phyloP scores from a whole-genome alignment of 2,797 vertebrate genomes.

The Parotocinclus haroldoi region DNA sequence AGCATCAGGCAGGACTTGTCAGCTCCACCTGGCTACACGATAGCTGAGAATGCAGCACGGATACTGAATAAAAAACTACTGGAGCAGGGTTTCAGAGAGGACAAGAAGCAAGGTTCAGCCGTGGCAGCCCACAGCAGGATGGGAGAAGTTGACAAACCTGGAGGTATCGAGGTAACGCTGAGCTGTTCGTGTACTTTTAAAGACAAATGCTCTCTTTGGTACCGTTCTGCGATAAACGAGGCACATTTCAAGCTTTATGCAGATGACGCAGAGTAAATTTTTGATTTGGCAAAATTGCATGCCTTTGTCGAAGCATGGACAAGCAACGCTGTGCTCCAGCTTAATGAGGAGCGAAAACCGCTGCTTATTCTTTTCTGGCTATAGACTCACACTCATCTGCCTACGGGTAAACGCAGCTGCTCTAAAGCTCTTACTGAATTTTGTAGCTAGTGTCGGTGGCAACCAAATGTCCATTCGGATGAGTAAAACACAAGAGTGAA shows the following conservation, averaged over 20 bases:
- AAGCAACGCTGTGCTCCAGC: conserved; percentile 33
- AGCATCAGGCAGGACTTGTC: conserved; percentile 89
- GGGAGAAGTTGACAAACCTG: conserved; percentile 77
- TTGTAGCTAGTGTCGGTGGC: no score
- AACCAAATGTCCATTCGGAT: no score
- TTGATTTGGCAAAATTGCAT: conserved; percentile 23
- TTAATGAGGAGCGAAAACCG: conserved; percentile 20
- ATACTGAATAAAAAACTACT: conserved; percentile 92
- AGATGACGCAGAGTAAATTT: conserved; percentile 1
- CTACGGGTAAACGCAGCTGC: background rate
- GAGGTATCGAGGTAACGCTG: conserved; percentile 91
- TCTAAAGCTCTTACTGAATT: no score
- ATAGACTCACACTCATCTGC: conserved; percentile 13
- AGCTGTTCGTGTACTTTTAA: background rate
- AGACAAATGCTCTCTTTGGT: background rate
- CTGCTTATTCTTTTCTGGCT: conserved; percentile 27
- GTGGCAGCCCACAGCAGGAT: conserved; percentile 63
- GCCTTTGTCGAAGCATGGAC: conserved; percentile 26
- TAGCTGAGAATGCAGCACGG: conserved; percentile 87
- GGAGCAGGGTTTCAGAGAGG: conserved; percentile 88
- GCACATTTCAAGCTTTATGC: conserved; percentile 2
- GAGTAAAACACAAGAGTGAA: no score
- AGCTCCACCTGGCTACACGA: conserved; percentile 86
- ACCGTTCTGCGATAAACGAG: background rate
- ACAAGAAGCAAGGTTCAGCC: conserved; percentile 72